phyloP scores from a whole-genome alignment of 2,888 invertebrate species.

The Stenolophus ochropezus region DNA sequence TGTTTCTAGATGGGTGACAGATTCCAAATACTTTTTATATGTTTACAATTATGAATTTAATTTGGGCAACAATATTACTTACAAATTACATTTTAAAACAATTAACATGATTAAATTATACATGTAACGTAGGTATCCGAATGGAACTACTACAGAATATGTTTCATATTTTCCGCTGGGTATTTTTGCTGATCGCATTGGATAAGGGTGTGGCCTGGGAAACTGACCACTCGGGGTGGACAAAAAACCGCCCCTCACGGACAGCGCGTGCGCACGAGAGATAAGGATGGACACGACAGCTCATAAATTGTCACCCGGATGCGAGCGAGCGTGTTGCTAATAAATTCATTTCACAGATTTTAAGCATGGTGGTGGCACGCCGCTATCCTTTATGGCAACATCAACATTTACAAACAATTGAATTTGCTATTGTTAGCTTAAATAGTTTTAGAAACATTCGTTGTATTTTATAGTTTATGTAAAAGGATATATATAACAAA shows the following conservation, averaged over 20 bases:
- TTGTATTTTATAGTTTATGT: no score
- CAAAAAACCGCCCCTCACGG: slow-evolving; percentile 39
- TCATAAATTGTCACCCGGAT: slow-evolving; percentile 53
- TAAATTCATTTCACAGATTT: slow-evolving; percentile 53
- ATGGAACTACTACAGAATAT: no score
- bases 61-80: no score
- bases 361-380: slow-evolving; percentile 41
- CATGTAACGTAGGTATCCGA: no score
- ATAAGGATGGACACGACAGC: slow-evolving; percentile 57
- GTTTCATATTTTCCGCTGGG: no score
- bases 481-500: no score
- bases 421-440: neutral
- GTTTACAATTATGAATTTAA: no score
- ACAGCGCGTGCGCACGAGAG: slow-evolving; percentile 44
- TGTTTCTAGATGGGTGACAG: no score
- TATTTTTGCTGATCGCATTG: neutral
- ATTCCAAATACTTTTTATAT: no score
- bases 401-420: neutral
- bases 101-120: no score
- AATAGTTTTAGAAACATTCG: no score
- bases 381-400: slow-evolving; percentile 1
- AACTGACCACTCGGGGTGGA: slow-evolving; percentile 48
- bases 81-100: no score
- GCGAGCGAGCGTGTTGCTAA: slow-evolving; percentile 40
- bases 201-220: slow-evolving; percentile 36